These are phyloP conservation scores for Astyanax mexicanus DNA, from an alignment of 2,797 vertebrate species.

Conservation along the genomic window DNA sequence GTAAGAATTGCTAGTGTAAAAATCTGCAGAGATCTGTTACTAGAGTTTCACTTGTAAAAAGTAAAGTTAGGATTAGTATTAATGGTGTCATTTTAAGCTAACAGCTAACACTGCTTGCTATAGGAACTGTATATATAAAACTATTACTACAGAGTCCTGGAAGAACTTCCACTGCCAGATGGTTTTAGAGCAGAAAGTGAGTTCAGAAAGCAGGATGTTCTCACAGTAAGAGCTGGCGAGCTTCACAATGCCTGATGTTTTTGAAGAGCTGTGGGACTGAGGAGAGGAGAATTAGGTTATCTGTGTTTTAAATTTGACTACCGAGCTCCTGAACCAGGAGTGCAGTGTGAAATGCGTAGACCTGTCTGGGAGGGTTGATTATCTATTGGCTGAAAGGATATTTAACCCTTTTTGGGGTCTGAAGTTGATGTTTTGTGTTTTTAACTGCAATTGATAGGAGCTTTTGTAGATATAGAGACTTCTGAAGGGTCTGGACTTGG, in stretches of 20 bases:
- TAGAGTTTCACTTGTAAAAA: too few species aligned
- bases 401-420: too few species aligned
- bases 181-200: conserved; percentile 21
- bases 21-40: too few species aligned
- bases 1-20: too few species aligned
- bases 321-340: background rate
- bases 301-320: background rate
- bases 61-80: too few species aligned
- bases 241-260: background rate
- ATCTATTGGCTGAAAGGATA: too few species aligned
- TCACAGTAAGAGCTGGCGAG: background rate
- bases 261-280: background rate
- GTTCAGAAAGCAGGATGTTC: conserved; percentile 25
- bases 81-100: too few species aligned
- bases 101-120: too few species aligned
- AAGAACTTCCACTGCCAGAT: conserved; percentile 4
- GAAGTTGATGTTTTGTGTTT: too few species aligned
- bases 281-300: background rate
- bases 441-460: background rate
- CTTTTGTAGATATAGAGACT: background rate
- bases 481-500: conserved; percentile 1
- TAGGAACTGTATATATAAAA: too few species aligned
- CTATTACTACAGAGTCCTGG: too few species aligned
- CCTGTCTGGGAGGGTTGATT: background rate
- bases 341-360: background rate